Conservation (phyloP, 2,797 vertebrate genomes). For the Ctenosaura bakeri region DNA sequence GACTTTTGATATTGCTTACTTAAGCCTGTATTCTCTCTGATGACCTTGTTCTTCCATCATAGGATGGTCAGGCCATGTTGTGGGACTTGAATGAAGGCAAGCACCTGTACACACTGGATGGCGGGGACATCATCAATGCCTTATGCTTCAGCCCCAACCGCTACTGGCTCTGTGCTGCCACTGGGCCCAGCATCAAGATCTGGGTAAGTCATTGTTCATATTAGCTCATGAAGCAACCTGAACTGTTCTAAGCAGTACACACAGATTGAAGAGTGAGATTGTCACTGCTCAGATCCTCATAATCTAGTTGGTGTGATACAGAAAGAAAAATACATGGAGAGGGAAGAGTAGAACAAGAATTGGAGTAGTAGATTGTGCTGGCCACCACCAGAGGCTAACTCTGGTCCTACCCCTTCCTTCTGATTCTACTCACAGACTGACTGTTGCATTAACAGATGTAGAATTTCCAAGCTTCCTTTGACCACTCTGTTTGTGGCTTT, state of each 20-base stretch:
- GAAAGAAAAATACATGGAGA: neutral
- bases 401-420: no score
- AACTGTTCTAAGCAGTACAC: neutral
- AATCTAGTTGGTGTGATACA: neutral
- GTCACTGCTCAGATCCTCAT: neutral
- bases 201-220: conserved; percentile 83
- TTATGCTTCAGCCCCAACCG: conserved; percentile 98
- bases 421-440: neutral
- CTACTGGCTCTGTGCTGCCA: conserved; percentile 97
- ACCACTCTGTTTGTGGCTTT: neutral
- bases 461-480: neutral
- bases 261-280: neutral
- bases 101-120: conserved; percentile 96
- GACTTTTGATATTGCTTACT: neutral
- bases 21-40: neutral
- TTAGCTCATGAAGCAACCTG: no score
- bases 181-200: conserved; percentile 98
- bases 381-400: neutral
- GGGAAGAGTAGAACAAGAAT: neutral
- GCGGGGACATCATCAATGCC: conserved; percentile 94
- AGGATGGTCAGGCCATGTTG: conserved; percentile 97
- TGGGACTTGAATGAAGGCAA: conserved; percentile 99
- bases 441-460: neutral
- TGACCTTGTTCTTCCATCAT: neutral
- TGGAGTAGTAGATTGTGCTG: neutral